phyloP scores from a whole-genome alignment of 2,113 vertebrate genomes.

The Trematocara marginatum region DNA sequence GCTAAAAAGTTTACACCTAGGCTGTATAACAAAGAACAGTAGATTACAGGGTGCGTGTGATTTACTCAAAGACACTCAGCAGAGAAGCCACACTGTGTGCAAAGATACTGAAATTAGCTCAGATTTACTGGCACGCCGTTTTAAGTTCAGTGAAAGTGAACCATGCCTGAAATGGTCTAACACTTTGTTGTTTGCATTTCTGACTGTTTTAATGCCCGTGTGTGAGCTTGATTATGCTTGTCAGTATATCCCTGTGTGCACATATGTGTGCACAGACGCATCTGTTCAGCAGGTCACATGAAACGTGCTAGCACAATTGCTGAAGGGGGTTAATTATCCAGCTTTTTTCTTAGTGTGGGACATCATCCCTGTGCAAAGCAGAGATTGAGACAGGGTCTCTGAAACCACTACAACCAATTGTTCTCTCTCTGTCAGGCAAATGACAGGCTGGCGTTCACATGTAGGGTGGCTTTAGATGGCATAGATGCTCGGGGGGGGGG shows the following conservation, averaged over 20 bases:
- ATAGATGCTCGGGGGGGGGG: neutral
- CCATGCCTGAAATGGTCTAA: neutral
- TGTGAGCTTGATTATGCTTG: slow-evolving; percentile 16
- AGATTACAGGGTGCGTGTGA: slow-evolving; percentile 41
- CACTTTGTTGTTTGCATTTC: slow-evolving; percentile 30
- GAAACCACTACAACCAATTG: slow-evolving; percentile 21
- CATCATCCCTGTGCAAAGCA: slow-evolving; percentile 36
- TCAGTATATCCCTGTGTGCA: slow-evolving; percentile 17
- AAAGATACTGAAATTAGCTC: slow-evolving; percentile 20
- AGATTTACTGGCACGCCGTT: neutral
- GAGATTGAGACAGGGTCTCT: slow-evolving; percentile 24
- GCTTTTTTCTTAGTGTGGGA: slow-evolving; percentile 56
- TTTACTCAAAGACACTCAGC: slow-evolving; percentile 20
- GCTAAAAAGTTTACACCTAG: slow-evolving; percentile 26
- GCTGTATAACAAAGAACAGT: slow-evolving; percentile 36
- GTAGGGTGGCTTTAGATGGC: neutral
- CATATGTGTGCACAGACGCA: neutral
- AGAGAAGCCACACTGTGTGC: neutral
- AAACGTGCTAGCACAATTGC: slow-evolving; percentile 25
- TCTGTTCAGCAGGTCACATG: slow-evolving; percentile 14
- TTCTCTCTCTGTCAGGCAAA: slow-evolving; percentile 14
- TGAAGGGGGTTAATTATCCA: slow-evolving; percentile 57
- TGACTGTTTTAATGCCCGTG: neutral
- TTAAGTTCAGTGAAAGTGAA: slow-evolving; percentile 19
- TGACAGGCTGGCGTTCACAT: neutral